These are phyloP conservation scores for Theodoxus fluviatilis DNA, from an alignment of 2,888 invertebrate genomes.

Conservation along the genomic window DNA sequence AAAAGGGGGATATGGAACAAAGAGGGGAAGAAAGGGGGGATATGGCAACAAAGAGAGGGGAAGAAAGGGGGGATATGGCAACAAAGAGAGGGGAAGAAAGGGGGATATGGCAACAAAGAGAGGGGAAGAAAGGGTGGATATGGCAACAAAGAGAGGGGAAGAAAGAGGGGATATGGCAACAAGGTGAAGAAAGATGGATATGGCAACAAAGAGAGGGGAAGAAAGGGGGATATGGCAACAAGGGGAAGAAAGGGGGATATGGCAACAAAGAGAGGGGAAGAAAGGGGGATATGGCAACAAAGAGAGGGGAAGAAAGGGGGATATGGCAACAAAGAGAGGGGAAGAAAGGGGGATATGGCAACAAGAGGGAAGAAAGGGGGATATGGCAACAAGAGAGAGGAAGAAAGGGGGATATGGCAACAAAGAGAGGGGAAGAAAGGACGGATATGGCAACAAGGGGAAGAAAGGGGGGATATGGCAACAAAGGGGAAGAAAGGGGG, in stretches of 20 bases:
- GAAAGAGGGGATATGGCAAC: neutral
- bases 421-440: neutral
- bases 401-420: neutral
- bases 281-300: too few species aligned
- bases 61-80: neutral
- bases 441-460: neutral
- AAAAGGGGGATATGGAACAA: neutral
- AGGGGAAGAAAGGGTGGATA: neutral
- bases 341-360: too few species aligned
- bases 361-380: too few species aligned
- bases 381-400: neutral
- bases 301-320: too few species aligned
- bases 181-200: too few species aligned
- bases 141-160: neutral
- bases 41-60: neutral
- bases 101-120: neutral
- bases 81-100: neutral
- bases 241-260: too few species aligned
- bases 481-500: neutral
- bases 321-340: too few species aligned
- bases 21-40: neutral
- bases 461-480: neutral
- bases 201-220: too few species aligned
- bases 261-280: too few species aligned
- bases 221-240: too few species aligned